Percentiles rank a stretch among this genome's conserved stretches.
Conservation (phyloP, 2,797 vertebrate species). For the Decapterus maruadsi region DNA sequence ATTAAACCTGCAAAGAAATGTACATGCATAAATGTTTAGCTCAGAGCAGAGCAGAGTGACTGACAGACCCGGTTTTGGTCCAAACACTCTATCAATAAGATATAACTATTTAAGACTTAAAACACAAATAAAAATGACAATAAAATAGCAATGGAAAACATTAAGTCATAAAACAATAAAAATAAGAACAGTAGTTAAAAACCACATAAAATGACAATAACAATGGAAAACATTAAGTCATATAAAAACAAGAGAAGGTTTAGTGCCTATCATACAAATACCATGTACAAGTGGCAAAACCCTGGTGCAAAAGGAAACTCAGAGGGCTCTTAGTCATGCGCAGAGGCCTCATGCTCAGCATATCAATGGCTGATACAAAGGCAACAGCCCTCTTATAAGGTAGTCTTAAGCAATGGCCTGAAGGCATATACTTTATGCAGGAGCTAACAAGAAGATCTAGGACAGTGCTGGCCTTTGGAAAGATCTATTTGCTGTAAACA, state of each 20-base stretch:
- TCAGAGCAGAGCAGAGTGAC: too few relatives aligned
- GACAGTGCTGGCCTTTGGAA: background rate
- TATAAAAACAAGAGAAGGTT: background rate
- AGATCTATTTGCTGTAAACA: background rate
- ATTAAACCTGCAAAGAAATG: background rate
- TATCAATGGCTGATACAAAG: slow-evolving; percentile 31
- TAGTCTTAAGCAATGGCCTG: background rate
- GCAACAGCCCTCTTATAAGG: background rate
- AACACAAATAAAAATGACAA: too few relatives aligned
- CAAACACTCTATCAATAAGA: too few relatives aligned
- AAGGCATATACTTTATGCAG: background rate
- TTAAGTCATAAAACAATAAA: too few relatives aligned
- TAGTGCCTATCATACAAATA: background rate
- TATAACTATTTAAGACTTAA: too few relatives aligned
- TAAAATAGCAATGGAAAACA: too few relatives aligned
- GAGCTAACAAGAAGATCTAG: background rate
- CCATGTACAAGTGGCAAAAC: background rate
- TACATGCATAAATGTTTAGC: background rate
- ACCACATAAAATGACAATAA: background rate
- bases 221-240: background rate
- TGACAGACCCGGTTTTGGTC: too few relatives aligned
- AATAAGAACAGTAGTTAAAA: background rate
- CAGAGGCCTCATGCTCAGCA: slow-evolving; percentile 7
- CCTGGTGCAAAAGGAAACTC: background rate
- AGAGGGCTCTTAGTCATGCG: background rate